Evolutionary conservation across 2,888 invertebrate species (phyloP).

Genomic region (Physocephala rufipes): DNA sequence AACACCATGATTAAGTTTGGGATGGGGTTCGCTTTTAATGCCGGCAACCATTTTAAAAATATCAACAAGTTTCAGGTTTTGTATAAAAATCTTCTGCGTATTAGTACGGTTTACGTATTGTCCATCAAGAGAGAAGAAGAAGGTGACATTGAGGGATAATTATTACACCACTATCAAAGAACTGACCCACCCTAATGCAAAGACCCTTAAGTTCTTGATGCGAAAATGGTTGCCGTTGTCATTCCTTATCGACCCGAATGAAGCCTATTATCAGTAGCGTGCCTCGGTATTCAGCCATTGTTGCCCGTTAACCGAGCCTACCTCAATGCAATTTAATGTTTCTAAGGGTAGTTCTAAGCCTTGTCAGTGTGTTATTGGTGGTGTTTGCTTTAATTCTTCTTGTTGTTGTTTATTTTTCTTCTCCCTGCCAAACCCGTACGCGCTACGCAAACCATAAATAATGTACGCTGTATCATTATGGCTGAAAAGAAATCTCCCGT

Average conservation of each 20-base stretch:
- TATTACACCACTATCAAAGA: too few species aligned
- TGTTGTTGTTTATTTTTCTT: neutral
- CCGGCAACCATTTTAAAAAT: too few species aligned
- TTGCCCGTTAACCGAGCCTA: slow-evolving; percentile 44
- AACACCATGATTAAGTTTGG: too few species aligned
- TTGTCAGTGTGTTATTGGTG: slow-evolving; percentile 13
- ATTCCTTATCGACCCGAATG: neutral
- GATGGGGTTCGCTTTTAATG: too few species aligned
- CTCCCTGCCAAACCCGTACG: neutral
- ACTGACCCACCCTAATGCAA: slow-evolving; percentile 47
- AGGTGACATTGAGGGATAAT: too few species aligned
- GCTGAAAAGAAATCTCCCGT: slow-evolving; percentile 4
- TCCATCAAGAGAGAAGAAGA: too few species aligned
- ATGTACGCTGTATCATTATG: slow-evolving; percentile 20
- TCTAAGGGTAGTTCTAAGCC: slow-evolving; percentile 47
- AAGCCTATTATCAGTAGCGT: neutral
- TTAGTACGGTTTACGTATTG: neutral
- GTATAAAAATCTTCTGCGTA: neutral
- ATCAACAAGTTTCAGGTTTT: neutral
- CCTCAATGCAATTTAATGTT: slow-evolving; percentile 47
- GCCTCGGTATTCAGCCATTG: neutral
- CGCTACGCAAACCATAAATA: slow-evolving; percentile 32
- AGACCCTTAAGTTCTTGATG: slow-evolving; percentile 43
- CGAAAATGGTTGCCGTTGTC: slow-evolving; percentile 38
- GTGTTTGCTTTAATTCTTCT: neutral